Conservation (phyloP, 2,113 vertebrate genomes). For the Acrocephalus kingi region DNA sequence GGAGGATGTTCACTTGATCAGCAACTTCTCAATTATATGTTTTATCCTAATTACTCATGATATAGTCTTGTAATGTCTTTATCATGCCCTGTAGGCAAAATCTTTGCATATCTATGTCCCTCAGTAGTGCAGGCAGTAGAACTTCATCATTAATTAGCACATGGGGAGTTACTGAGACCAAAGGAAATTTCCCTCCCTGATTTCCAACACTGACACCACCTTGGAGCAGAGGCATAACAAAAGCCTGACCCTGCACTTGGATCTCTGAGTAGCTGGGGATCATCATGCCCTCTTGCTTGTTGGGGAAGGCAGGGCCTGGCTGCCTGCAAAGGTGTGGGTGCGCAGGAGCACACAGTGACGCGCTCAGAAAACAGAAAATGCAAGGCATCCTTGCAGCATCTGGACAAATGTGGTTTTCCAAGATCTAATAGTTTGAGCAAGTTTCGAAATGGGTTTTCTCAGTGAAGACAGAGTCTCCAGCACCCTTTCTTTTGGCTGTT, state of each 20-base stretch:
- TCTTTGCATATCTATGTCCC: background rate
- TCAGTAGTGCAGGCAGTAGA: background rate
- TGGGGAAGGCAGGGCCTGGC: background rate
- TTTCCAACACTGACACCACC: background rate
- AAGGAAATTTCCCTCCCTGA: background rate
- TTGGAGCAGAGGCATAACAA: background rate
- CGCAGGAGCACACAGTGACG: rapidly evolving
- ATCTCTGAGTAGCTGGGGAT: rapidly evolving
- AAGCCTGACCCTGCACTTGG: background rate
- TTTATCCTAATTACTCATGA: background rate
- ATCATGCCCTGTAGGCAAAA: background rate
- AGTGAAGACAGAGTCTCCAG: background rate
- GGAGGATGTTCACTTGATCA: background rate
- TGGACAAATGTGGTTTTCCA: background rate
- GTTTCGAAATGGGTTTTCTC: background rate
- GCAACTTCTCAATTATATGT: background rate
- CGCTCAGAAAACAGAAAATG: background rate
- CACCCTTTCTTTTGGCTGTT: background rate
- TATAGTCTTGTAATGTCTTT: background rate
- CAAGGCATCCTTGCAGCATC: background rate
- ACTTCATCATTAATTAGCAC: background rate
- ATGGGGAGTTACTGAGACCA: background rate
- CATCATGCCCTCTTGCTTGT: rapidly evolving
- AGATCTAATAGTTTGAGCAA: background rate
- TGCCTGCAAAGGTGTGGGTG: background rate